Evolutionary conservation across 2,797 vertebrate species (phyloP), one percentile per base, ranked within the genome.

Genomic region (Crenichthys baileyi): DNA sequence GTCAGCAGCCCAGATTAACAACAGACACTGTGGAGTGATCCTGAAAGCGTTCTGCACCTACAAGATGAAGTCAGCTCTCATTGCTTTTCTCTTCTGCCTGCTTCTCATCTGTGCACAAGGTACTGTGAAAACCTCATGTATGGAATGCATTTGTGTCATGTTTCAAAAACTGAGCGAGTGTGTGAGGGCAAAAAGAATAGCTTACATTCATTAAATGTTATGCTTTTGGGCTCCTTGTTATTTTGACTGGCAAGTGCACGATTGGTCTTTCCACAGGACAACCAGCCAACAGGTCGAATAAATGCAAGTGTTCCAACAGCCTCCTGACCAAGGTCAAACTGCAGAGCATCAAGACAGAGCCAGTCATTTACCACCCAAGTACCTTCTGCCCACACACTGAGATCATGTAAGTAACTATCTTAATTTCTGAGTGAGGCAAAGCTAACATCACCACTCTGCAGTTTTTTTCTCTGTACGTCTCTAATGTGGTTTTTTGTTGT

Each of bases 351-450:
- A 31, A 51, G 55, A 0, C 1, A 39, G 26, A 60, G 26, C 79
- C 75, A 0, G 56, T 72, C 2, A 1, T 86, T 2, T 46, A 79
- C 41, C 1, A 1, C 0, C 77, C 82, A 1, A 82, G 73, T 12
- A 22, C 20, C 84, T 86, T 84, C 79, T 86, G 84, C 55, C 58
- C 51, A 44, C 22, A 12, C 0, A 50, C 18, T 7, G 84, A 88
- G 3, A 88, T 86, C 1, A 88, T 84, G 87, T 86, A 73, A 85
- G 87, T 80, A 29, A 26, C 13, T 73, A 50, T 48, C 44, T 3
- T 41, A 39, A 26, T 58, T 58, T 7, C 48, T 15, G 46, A 63
- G 1, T 0, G 1, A 65, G 39, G 18, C 61, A 65, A 20, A 22
- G 31, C 31, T 39, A 7, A 41, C 7, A 22, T 67, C 20, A 63